These are phyloP conservation scores for Drosophila flavopinicola DNA, from an alignment of 2,888 invertebrate genomes.

Conservation along the genomic window DNA sequence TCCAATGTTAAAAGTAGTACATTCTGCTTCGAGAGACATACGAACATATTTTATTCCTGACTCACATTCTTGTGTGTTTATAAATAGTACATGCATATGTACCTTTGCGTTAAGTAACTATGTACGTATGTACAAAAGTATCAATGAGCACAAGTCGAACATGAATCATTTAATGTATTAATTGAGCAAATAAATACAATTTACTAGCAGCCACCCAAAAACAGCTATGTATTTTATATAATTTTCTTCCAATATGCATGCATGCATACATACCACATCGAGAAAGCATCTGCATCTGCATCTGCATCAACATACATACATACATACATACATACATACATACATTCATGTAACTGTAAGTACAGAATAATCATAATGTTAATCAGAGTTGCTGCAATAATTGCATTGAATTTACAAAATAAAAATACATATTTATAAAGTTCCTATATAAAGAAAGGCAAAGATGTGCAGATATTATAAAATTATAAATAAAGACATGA, in stretches of 20 bases:
- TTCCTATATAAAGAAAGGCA: slow-evolving; percentile 73
- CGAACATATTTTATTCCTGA: background rate
- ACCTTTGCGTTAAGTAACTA: background rate
- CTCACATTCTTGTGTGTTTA: background rate
- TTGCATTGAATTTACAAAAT: slow-evolving; percentile 54
- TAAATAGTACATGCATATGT: background rate
- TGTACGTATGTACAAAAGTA: slow-evolving; percentile 4
- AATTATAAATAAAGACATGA: slow-evolving; percentile 67
- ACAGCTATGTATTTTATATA: slow-evolving; percentile 1
- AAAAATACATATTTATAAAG: slow-evolving; percentile 62
- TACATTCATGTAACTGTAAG: slow-evolving; percentile 19
- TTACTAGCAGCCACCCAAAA: background rate
- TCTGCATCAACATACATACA: background rate
- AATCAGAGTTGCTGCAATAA: slow-evolving; percentile 62
- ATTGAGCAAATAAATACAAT: background rate
- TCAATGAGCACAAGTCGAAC: background rate
- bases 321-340: background rate
- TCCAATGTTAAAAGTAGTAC: background rate
- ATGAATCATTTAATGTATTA: background rate
- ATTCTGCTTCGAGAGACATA: background rate
- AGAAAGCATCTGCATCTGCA: background rate
- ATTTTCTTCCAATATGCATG: slow-evolving; percentile 3
- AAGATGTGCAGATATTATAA: slow-evolving; percentile 74
- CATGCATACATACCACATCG: slow-evolving; percentile 1
- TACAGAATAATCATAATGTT: slow-evolving; percentile 39